These are phyloP conservation scores for Accipiter virgatus DNA, from an alignment of 2,113 vertebrate genomes.

Conservation along the genomic window DNA sequence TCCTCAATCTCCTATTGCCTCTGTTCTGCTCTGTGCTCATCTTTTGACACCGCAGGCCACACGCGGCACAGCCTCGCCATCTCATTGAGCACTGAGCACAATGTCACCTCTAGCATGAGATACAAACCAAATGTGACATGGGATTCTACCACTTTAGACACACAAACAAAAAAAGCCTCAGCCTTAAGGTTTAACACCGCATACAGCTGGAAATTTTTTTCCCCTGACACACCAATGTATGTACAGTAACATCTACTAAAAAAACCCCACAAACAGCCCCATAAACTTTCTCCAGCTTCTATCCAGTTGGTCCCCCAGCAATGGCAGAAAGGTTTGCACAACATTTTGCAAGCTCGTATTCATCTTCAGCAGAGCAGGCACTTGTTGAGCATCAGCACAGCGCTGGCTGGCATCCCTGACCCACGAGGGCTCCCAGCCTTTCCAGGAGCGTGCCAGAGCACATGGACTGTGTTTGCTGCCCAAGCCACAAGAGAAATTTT, in stretches of 20 bases:
- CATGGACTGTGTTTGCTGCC: background rate
- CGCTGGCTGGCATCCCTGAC: accelerated
- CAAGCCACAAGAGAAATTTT: background rate
- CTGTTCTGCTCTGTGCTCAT: background rate
- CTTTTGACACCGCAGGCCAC: background rate
- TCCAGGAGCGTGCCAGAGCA: background rate
- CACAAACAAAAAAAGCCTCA: background rate
- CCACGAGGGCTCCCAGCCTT: background rate
- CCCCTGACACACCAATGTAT: background rate
- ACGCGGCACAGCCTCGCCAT: background rate
- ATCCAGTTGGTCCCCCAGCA: background rate
- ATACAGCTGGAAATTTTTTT: background rate
- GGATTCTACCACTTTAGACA: background rate
- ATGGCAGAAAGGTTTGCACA: background rate
- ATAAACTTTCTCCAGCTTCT: background rate
- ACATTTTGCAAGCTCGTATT: background rate
- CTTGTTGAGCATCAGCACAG: background rate
- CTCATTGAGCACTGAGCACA: background rate
- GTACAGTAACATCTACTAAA: background rate
- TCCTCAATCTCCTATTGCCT: accelerated
- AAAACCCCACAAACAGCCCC: background rate
- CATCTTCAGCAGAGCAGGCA: background rate
- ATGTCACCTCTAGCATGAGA: conserved; percentile 3
- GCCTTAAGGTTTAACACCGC: background rate
- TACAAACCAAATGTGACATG: background rate